These are phyloP conservation scores for Channa argus DNA, from an alignment of 2,113 vertebrate species.

Conservation along the genomic window DNA sequence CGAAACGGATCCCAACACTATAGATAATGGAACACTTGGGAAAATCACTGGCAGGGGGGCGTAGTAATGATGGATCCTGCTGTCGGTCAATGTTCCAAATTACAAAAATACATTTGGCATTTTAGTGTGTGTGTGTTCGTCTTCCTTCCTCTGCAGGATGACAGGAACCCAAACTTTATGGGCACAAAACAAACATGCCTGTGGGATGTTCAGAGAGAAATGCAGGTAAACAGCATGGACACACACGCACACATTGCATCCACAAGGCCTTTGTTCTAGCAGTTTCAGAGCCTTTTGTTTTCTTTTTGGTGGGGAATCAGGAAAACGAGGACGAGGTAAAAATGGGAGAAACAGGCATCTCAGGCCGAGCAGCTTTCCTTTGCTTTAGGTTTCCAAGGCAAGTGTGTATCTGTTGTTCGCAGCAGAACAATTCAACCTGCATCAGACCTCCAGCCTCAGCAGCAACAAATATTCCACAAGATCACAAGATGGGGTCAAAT, in stretches of 20 bases:
- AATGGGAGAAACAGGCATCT: conserved; percentile 61
- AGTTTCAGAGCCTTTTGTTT: conserved; percentile 67
- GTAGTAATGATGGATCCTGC: not conserved
- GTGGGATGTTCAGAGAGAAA: not conserved
- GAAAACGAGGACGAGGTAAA: conserved; percentile 62
- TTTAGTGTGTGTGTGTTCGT: conserved; percentile 40
- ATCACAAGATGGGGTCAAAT: too few relatives aligned
- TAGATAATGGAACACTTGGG: not conserved
- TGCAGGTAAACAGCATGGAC: conserved; percentile 27
- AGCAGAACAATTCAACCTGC: conserved; percentile 23
- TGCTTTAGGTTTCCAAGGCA: conserved; percentile 35
- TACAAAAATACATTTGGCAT: conserved; percentile 16
- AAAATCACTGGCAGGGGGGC: not conserved
- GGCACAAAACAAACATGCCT: not conserved
- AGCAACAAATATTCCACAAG: not conserved
- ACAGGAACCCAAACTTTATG: conserved; percentile 52
- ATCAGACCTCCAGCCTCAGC: not conserved
- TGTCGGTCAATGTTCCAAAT: conserved; percentile 23
- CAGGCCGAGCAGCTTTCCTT: conserved; percentile 58
- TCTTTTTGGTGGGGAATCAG: conserved; percentile 52
- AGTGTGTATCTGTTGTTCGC: conserved; percentile 11
- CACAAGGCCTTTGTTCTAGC: conserved; percentile 62
- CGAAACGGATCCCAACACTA: not conserved
- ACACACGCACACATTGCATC: conserved; percentile 3
- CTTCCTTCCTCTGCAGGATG: conserved; percentile 74